Evolutionary conservation across 2,888 invertebrate genomes (phyloP), one percentile per base, ranked within the genome.

Genomic region (Allygus modestus): DNA sequence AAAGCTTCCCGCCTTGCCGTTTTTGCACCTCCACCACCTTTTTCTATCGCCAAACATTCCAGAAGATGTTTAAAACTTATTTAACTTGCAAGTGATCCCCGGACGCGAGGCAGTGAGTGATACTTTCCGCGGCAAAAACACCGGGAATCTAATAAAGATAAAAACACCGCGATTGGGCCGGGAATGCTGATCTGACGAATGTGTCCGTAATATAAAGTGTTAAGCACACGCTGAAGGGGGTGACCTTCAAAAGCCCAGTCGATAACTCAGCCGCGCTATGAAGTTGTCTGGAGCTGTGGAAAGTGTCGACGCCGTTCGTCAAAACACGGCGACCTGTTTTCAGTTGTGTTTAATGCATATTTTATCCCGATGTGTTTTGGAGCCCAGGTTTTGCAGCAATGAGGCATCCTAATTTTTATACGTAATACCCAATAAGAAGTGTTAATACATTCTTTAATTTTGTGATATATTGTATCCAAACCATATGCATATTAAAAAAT

Each of bases 181-280:
- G 82, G 82, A 82, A 82, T 82, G 69, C 41, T 46, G 69, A 82
- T 82, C 37, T 37, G 82, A 65, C 69, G 31, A 46, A 81, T 82
- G 69, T 46, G 82, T 82, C 69, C 41, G 82, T 69, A 82, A 82
- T 69, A 82, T 69, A 28, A 82, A 77, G 77, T n/a, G 77, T 51
- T 51, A 26, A 82, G 41, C 82, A 69, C 69, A 20, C 20, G 37
- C 43, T 20, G 61, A 41, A 20, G 26, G 65, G 33, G 73, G 23
- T 28, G 69, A 69, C 82, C 69, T 82, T 69, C 46, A 26, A 33
- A 65, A 54, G 17, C 9, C 81, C 41, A 43, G 43, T 69, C 82
- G 51, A 61, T 83, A 77, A 83, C 61, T 83, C 83, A 77, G 73
- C 37, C n/a, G 33, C 43, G 37, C 73, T 77, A 83, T 73, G 77